Base-by-base conservation (phyloP, 2,113 vertebrate genomes). In the Poecilia latipinna region DNA sequence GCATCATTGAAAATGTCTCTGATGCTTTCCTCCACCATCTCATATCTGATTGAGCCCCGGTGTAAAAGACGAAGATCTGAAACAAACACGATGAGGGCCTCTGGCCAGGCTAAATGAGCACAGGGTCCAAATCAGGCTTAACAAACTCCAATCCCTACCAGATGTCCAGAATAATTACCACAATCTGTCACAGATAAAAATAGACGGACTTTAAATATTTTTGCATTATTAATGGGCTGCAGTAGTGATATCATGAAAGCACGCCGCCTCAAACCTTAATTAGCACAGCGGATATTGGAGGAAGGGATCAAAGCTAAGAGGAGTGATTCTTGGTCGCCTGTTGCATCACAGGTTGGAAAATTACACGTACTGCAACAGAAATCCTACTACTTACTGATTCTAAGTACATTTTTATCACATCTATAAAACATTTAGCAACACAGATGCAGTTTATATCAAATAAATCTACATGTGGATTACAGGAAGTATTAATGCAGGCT, bases 121-220 rank as follows among this genome's bases (percentile, higher is more conserved):
- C 78, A 78, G 80, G 75, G 79, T 89, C 75, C 61, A 74, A 86
- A 78, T 35, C 73, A 71, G 71, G 65, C 69, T 75, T 80, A 75
- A 85, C 75, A 70, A 83, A 86, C 78, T 75, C 79, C 79, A 79
- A 74, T 77, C 73, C 72, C 74, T 69, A 88, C 82, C 87, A 90
- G 74, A 87, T 88, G 86, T 84, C 69, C 70, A 74, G 81, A 89
- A 88, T 89, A 88, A 91, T 91, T 77, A 89, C 74, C 68, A 74
- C 88, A 88, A 90, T 92, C 87, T 86, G 87, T 93, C 81, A 79
- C 39, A 65, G 85, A 88, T 85, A 89, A 90, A 93, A 91, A 93
- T 91, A 93, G 89, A 61, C 79, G 79, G 79, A 92, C 87, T 92
- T 93, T 88, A 89, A 90, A 88, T 89, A 86, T 86, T 83, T 37